These are phyloP conservation scores for Catagonus wagneri DNA, from an alignment of 2,113 vertebrate species.

Conservation along the genomic window DNA sequence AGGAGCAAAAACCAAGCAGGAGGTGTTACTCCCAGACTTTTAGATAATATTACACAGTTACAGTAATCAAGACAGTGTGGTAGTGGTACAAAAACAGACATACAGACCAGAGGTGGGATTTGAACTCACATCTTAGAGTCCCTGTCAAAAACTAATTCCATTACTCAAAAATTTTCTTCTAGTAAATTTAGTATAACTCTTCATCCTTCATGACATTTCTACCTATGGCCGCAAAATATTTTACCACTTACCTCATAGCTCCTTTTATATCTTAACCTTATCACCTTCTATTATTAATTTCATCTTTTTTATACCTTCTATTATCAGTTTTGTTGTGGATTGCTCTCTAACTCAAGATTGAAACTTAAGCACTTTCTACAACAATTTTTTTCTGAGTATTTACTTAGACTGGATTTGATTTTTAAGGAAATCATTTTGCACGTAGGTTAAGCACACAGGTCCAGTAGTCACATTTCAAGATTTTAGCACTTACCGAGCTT, in stretches of 20 bases:
- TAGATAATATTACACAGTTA: no score
- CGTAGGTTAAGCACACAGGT: background rate
- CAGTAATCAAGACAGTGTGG: no score
- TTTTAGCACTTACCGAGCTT: background rate
- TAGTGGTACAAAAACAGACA: no score
- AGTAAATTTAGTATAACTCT: background rate
- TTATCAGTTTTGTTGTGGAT: background rate
- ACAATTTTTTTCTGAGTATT: background rate
- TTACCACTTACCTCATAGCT: background rate
- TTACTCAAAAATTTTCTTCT: background rate
- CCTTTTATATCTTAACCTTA: background rate
- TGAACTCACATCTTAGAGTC: background rate
- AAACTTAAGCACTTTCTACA: background rate
- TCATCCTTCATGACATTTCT: background rate
- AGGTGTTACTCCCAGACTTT: no score
- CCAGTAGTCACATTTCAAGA: background rate
- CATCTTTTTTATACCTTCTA: background rate
- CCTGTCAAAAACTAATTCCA: background rate
- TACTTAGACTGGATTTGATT: background rate
- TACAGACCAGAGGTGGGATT: background rate
- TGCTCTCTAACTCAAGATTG: background rate
- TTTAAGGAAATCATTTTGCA: background rate
- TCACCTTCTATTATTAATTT: background rate
- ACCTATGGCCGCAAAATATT: background rate
- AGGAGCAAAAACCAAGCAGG: no score